Evolutionary conservation across 2,797 vertebrate genomes (phyloP).

Genomic region (Rhynchotus rufescens): DNA sequence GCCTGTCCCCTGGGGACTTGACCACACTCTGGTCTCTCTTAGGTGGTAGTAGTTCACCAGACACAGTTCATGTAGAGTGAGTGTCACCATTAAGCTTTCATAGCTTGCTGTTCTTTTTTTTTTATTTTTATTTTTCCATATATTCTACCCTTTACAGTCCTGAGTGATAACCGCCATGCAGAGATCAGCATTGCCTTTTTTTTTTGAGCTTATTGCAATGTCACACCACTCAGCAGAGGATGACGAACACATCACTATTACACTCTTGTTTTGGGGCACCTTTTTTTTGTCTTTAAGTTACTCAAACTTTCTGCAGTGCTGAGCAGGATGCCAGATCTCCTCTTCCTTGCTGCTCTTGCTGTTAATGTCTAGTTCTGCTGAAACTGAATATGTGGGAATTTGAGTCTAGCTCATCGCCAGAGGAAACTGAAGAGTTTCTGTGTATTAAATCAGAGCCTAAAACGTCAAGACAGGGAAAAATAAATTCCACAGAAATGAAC

Average conservation of each 20-base stretch:
- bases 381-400: not conserved
- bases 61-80: not conserved
- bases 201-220: not conserved
- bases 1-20: not conserved
- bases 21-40: not conserved
- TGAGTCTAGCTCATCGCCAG: not conserved
- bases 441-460: slow-evolving; percentile 1
- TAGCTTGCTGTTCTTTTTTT: not conserved
- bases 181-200: not conserved
- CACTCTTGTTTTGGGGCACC: not conserved
- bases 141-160: not conserved
- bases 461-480: slow-evolving; percentile 19
- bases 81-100: not conserved
- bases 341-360: not conserved
- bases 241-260: not conserved
- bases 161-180: not conserved
- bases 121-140: not conserved
- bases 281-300: not conserved
- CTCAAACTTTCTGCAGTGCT: not conserved
- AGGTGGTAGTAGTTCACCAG: not conserved
- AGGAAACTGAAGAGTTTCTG: slow-evolving; percentile 49
- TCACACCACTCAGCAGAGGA: not conserved
- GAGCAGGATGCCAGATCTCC: not conserved
- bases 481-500: not conserved
- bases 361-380: not conserved